phyloP scores from a whole-genome alignment of 37 sponge, comb jelly and placozoan species.

The Beroe forskalii region DNA sequence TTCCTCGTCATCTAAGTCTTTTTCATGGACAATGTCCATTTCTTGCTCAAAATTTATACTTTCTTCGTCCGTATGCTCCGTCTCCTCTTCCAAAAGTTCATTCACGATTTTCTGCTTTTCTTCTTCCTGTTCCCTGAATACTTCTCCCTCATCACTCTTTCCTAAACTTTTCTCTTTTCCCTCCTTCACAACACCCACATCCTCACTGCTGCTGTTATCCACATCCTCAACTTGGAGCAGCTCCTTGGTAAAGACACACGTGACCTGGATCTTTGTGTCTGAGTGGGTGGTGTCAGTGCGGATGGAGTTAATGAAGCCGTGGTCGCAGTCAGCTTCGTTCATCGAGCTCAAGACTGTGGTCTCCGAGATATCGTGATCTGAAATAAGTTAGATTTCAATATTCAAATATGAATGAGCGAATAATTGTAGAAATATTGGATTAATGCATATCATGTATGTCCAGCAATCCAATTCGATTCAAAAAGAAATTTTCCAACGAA shows the following conservation, averaged over 20 bases:
- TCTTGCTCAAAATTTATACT: too few species aligned
- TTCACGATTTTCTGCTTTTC: background rate
- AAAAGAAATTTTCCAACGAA: too few species aligned
- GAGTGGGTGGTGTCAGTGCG: conserved; percentile 1
- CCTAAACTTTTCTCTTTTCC: too few species aligned
- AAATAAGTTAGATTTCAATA: background rate
- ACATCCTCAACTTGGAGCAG: background rate
- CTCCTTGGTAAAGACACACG: conserved; percentile 12
- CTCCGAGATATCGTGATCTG: conserved; percentile 11
- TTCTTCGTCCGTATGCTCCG: too few species aligned
- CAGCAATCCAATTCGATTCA: too few species aligned
- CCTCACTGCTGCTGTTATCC: background rate
- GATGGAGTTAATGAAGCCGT: background rate
- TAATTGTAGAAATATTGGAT: too few species aligned
- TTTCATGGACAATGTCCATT: too few species aligned
- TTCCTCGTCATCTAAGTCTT: too few species aligned
- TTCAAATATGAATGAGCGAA: too few species aligned
- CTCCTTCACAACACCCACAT: background rate
- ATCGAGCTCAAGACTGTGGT: background rate
- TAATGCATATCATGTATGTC: too few species aligned
- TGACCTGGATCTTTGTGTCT: background rate
- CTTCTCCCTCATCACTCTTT: too few species aligned
- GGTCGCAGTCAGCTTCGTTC: conserved; percentile 22
- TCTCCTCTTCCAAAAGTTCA: too few species aligned
- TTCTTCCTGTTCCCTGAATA: background rate